Evolutionary conservation across 2,797 vertebrate genomes (phyloP).

Genomic region (Saxicola maurus): DNA sequence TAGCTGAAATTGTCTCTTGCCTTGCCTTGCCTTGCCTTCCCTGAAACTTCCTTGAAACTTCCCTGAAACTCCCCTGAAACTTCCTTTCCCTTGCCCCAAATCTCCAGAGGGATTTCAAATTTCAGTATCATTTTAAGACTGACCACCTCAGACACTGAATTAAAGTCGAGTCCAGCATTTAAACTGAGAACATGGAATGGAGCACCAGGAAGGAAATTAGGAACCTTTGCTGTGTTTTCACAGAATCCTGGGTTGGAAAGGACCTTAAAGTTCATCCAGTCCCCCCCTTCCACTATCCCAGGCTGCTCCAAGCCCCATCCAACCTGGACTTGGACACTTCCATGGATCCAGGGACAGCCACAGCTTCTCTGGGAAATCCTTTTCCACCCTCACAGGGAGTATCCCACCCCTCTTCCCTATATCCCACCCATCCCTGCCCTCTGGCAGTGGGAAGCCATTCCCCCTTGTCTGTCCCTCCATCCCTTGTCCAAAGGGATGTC

Average conservation of each 20-base stretch:
- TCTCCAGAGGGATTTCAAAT: not conserved
- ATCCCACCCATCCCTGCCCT: not conserved
- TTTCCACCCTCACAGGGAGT: fast-evolving
- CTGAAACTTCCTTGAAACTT: no score
- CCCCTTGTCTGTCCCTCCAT: not conserved
- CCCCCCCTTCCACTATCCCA: not conserved
- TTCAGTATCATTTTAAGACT: not conserved
- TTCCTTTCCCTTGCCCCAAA: not conserved
- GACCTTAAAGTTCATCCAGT: fast-evolving
- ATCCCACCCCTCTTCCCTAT: not conserved
- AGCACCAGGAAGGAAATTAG: not conserved
- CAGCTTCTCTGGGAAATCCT: not conserved
- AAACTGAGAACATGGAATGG: fast-evolving
- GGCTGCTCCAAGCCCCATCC: fast-evolving
- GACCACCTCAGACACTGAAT: not conserved
- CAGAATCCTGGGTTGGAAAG: not conserved
- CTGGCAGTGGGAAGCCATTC: not conserved
- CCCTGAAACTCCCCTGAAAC: no score
- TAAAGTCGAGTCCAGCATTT: not conserved
- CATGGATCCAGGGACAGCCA: not conserved
- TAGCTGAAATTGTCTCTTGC: not conserved
- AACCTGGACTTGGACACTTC: not conserved
- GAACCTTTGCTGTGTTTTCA: not conserved
- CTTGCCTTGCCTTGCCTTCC: not conserved
- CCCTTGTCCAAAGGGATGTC: not conserved